Base-by-base conservation (phyloP, 1,140 invertebrate genomes). In the Drosophila auraria region DNA sequence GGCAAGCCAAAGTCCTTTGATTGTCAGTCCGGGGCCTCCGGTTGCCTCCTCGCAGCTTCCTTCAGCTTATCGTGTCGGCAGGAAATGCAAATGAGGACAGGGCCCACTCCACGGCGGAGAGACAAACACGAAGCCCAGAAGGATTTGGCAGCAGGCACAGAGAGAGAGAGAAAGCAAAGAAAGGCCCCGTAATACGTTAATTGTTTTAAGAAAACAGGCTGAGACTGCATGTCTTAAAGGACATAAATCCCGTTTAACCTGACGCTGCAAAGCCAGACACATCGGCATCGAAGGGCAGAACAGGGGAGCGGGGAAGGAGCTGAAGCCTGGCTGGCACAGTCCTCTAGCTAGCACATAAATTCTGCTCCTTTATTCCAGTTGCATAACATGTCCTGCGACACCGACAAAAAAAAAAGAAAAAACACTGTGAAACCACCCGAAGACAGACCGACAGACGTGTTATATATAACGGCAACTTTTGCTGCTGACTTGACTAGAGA, bases 181-280 rank as follows among this genome's bases (percentile, higher is more conserved):
- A 59, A 53, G 15, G 47, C 25, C 42, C 53, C 59, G 69, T 78
- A 81, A 83, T 78, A 66, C 80, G 81, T 72, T 87, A 87, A 87
- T 89, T 87, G 84, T 81, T 89, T 87, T 77, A 89, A 84, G 78
- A 69, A 78, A 73, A 71, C 59, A 79, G 72, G 62, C 60, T 78
- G 63, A 69, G 80, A 68, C 80, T 89, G 75, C 66, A 87, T 61
- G 71, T 73, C 71, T 73, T 61, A 71, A 49, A 78, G 71, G 78
- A 83, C 78, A 74, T 89, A 81, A 89, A 87, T 83, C 81, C 81
- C 78, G 87, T 87, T 87, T 89, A 89, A 89, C 80, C 83, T 87
- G 81, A 87, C 81, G 69, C 69, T 75, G 84, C 84, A 81, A 61
- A 78, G 65, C 62, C 76, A 62, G 66, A 69, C 40, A 65, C 64